Evolutionary conservation across 2,113 vertebrate genomes (phyloP).

Genomic region (Steatornis caripensis): DNA sequence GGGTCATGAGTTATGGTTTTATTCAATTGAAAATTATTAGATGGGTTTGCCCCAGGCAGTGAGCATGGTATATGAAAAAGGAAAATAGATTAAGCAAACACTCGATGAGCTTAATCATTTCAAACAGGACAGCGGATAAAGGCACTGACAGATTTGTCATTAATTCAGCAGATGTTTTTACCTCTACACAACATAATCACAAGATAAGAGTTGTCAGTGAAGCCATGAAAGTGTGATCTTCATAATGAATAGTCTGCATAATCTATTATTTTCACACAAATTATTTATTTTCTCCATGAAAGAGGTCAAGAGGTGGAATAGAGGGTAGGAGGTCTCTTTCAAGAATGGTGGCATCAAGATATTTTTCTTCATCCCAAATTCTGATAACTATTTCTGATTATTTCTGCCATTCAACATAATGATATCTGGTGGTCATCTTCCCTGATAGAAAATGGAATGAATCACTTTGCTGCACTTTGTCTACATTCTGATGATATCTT

Average conservation of each 20-base stretch:
- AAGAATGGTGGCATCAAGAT: neutral
- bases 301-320: neutral
- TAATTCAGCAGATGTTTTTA: constrained; percentile 70
- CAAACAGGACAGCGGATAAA: constrained; percentile 65
- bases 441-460: neutral
- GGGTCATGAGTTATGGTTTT: constrained; percentile 79
- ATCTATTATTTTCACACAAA: constrained; percentile 44
- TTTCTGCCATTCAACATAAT: neutral
- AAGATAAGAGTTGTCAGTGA: constrained; percentile 54
- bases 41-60: constrained; percentile 71
- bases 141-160: constrained; percentile 63
- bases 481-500: neutral
- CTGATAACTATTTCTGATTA: neutral
- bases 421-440: neutral
- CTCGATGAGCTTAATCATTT: constrained; percentile 74
- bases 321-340: neutral
- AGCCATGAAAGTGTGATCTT: constrained; percentile 39
- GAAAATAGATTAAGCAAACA: constrained; percentile 79
- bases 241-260: constrained; percentile 31
- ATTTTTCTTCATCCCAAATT: neutral
- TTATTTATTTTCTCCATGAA: constrained; percentile 5
- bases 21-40: constrained; percentile 80
- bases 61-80: constrained; percentile 61
- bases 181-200: constrained; percentile 63
- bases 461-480: neutral